Evolutionary conservation across 2,113 vertebrate species (phyloP).

Genomic region (rat (Rattus norvegicus)): DNA sequence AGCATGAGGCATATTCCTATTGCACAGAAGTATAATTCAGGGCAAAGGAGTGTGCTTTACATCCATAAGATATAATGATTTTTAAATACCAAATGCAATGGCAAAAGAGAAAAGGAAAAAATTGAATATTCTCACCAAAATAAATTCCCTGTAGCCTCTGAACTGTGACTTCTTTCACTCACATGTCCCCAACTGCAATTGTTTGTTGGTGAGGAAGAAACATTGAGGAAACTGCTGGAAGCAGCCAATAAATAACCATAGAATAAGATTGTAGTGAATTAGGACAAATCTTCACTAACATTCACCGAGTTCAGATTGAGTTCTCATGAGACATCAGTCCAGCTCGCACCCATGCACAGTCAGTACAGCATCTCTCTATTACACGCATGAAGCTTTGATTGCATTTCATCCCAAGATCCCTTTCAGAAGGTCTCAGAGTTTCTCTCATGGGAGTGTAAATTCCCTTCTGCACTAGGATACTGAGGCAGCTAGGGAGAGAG

Average conservation of each 20-base stretch:
- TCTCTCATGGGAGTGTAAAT: neutral
- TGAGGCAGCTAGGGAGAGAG: neutral
- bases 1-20: neutral
- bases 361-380: neutral
- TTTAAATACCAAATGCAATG: neutral
- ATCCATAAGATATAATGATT: neutral
- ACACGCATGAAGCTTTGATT: neutral
- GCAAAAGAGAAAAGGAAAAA: neutral
- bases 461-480: too few species aligned
- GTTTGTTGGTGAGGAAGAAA: constrained; percentile 6
- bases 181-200: neutral
- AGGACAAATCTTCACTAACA: too few species aligned
- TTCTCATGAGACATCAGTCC: neutral
- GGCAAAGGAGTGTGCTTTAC: neutral
- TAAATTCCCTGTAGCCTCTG: neutral
- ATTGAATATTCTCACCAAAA: neutral
- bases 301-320: neutral
- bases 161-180: neutral
- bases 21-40: neutral
- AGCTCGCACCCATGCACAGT: neutral
- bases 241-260: neutral
- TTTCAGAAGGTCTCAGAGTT: neutral
- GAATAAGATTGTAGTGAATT: neutral
- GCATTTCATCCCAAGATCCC: neutral
- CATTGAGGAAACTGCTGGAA: neutral